phyloP scores from a whole-genome alignment of 2,888 invertebrate genomes.

The Coronaproctus castanopsis region DNA sequence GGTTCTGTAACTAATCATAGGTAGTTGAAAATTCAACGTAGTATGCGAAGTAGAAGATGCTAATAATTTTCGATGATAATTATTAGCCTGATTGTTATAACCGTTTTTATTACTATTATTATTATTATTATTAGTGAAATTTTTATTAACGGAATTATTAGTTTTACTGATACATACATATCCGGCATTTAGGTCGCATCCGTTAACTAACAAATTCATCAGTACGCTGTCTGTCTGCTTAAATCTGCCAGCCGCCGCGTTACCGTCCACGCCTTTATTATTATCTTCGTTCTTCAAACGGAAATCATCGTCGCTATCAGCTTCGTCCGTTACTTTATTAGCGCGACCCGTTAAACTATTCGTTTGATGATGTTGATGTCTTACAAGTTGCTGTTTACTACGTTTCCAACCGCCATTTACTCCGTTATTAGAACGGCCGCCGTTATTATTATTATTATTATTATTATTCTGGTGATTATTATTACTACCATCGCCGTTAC shows the following conservation, averaged over 20 bases:
- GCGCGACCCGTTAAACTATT: not conserved
- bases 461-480: too few species aligned
- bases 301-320: not conserved
- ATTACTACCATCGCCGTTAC: too few species aligned
- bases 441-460: not conserved
- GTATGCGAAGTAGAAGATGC: too few species aligned
- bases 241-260: slow-evolving; percentile 19
- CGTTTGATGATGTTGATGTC: not conserved
- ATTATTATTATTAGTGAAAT: slow-evolving; percentile 1
- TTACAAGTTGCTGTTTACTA: slow-evolving; percentile 2
- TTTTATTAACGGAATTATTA: slow-evolving; percentile 12
- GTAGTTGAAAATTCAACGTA: not conserved
- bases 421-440: not conserved
- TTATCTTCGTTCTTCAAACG: not conserved
- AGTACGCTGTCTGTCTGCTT: slow-evolving; percentile 58
- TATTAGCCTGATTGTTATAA: not conserved
- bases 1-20: not conserved
- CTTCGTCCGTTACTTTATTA: not conserved
- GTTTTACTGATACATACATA: slow-evolving; percentile 50
- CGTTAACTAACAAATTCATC: slow-evolving; percentile 86
- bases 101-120: not conserved
- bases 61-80: not conserved
- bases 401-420: slow-evolving; percentile 2
- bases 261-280: not conserved
- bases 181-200: slow-evolving; percentile 82